Base-by-base conservation (phyloP, 2,888 invertebrate genomes). In the Ennomos fuscantarius region DNA sequence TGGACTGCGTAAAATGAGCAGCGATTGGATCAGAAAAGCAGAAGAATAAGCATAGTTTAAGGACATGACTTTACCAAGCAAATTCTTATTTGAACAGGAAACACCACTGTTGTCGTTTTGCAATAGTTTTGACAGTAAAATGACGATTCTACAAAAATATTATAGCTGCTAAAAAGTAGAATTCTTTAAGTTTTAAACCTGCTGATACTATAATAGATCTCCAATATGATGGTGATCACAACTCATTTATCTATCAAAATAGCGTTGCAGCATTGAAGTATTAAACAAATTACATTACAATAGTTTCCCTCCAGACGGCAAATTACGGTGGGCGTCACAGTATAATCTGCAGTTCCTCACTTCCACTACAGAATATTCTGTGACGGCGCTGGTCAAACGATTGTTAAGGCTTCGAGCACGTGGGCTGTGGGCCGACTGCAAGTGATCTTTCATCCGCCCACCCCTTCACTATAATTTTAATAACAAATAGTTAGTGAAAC, bases 371-470 rank as follows among this genome's bases (percentile, higher is more conserved):
- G 1, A 52, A 5, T 52, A 48, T 47, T 37, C 53, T 59, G 13
- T 39, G 52, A 37, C 37, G n/a, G 44, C 32, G 11, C 48, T 63
- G 62, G 60, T 60, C 62, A 63, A 62, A 60, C 60, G 49, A 64
- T 60, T 59, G 59, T 55, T 64, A 68, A 65, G 62, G 60, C 57
- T 52, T 56, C 59, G n/a, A 42, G 42, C 52, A 60, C 62, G 66
- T 63, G 60, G 63, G 54, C 24, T 32, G 53, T 32, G 32, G 13
- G 46, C 32, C 34, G 47, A 49, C 52, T 49, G 55, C 46, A 37
- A 59, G 48, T 50, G 24, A 60, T 62, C 48, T 53, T 53, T 50
- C 57, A 65, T 47, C 58, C 60, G 56, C 65, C 60, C 47, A 65
- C 62, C 50, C 46, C 10, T 51, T 45, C 37, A 46, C 47, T 56